Base-by-base conservation (phyloP, 2,888 invertebrate genomes). In the Schizotus pectinicornis region DNA sequence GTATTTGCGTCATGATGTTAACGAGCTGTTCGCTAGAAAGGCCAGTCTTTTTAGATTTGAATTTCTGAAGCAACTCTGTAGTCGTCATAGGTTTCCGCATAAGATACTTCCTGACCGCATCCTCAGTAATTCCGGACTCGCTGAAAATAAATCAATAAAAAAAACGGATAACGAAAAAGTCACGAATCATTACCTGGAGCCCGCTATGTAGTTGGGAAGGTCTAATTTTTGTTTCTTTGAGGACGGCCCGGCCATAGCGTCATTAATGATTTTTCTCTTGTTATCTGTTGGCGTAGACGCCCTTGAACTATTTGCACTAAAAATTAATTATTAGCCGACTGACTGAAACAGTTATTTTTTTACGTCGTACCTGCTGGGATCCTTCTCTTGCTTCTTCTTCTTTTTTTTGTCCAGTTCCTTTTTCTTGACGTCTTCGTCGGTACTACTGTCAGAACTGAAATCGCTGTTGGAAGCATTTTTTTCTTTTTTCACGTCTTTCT, bases 11-110 rank as follows among this genome's bases (percentile, higher is more conserved):
- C 88, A 98, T 95, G 34, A 92, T 91, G 74, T 92, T 92, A 1
- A 96, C 95, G 56, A 98, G 85, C 55, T 95, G 91, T 63, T 97
- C 94, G 65, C 92, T 93, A 53, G 90, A 90, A 46, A 96, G 86
- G 3, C 95, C 95, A 7, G 93, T 92, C 73, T 95, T 93, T 80
- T 96, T 95, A 35, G 92, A 92, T 77, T 95, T 95, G 82, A 98
- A 95, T 82, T 98, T 98, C 64, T 95, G 94, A 38, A 98, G 81
- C 32, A 98, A 82, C 75, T 98, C 98, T 0, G 95, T 98, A 0
- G 98, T 94, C 0, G 98, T 98, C 92, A 98, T 96, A 0, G 98
- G 99, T 75, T 98, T 98, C 7, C 98, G 87, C 79, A 93, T 91
- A 32, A 99, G 82, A 81, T 99, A 98, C 9, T 97, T 88, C 1